phyloP scores from a whole-genome alignment of 2,113 vertebrate genomes.

The Oryzias woworae region DNA sequence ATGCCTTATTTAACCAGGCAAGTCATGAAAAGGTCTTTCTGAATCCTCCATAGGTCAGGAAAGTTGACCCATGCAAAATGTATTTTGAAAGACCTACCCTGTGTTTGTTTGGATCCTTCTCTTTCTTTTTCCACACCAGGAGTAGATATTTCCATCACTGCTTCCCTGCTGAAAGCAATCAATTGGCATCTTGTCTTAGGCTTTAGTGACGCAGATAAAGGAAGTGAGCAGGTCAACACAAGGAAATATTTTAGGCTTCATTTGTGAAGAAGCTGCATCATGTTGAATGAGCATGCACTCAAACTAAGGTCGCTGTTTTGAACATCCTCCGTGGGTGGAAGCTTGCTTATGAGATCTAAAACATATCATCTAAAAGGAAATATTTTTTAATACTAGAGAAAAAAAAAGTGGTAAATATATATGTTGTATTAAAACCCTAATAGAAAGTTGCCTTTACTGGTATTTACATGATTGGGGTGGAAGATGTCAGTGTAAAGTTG shows the following conservation, averaged over 20 bases:
- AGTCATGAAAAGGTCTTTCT: slow-evolving; percentile 14
- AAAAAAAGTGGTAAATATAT: too few species aligned
- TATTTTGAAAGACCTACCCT: slow-evolving; percentile 38
- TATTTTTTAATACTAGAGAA: too few species aligned
- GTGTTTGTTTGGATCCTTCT: slow-evolving; percentile 35
- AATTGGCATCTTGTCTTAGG: slow-evolving; percentile 78
- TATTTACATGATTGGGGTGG: too few species aligned
- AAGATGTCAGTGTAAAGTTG: too few species aligned
- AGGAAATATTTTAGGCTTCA: slow-evolving; percentile 76
- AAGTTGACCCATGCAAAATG: slow-evolving; percentile 27
- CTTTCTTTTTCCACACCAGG: slow-evolving; percentile 47
- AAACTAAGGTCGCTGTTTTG: slow-evolving; percentile 29
- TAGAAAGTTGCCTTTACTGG: too few species aligned
- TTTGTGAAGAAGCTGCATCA: slow-evolving; percentile 68
- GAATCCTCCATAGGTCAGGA: slow-evolving; percentile 20
- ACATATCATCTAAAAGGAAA: too few species aligned
- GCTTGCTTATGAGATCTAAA: not conserved
- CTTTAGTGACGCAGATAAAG: slow-evolving; percentile 76
- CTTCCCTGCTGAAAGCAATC: slow-evolving; percentile 79
- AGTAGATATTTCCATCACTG: slow-evolving; percentile 76
- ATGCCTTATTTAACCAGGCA: slow-evolving; percentile 1
- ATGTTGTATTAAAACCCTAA: too few species aligned
- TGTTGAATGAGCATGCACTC: slow-evolving; percentile 54
- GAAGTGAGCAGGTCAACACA: slow-evolving; percentile 69
- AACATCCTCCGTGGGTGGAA: slow-evolving; percentile 29